phyloP scores from a whole-genome alignment of 1,140 invertebrate genomes.

The Dendrolimus punctatus region DNA sequence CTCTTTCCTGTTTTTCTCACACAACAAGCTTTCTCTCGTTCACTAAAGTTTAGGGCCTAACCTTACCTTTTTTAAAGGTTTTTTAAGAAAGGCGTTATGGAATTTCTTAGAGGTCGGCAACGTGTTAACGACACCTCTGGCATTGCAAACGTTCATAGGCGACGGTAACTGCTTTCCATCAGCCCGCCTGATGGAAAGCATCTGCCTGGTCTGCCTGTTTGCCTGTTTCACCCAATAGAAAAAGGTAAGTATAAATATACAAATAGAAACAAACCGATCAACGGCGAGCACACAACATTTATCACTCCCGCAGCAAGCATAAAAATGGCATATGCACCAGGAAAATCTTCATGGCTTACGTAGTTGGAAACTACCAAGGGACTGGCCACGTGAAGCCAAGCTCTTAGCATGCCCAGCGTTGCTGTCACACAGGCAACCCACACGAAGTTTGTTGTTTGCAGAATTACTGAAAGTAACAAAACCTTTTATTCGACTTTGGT shows the following conservation, averaged over 20 bases:
- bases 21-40: too few species aligned
- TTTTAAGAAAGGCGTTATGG: too few species aligned
- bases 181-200: too few species aligned
- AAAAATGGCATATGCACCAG: slow-evolving; percentile 50
- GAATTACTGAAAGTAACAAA: slow-evolving; percentile 32
- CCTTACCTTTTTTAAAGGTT: too few species aligned
- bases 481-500: background rate
- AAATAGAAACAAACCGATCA: slow-evolving; percentile 40
- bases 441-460: slow-evolving; percentile 34
- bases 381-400: slow-evolving; percentile 49
- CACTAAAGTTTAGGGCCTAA: too few species aligned
- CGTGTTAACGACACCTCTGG: too few species aligned
- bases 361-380: slow-evolving; percentile 52
- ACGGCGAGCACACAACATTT: slow-evolving; percentile 38
- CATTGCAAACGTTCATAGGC: too few species aligned
- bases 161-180: too few species aligned
- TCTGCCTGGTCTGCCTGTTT: background rate
- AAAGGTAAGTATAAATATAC: background rate
- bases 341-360: slow-evolving; percentile 45
- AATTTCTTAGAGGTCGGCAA: too few species aligned
- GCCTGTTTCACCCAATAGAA: background rate
- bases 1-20: too few species aligned
- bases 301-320: slow-evolving; percentile 43
- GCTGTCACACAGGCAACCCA: slow-evolving; percentile 37
- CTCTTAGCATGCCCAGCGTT: slow-evolving; percentile 35